Base-by-base conservation (phyloP, 92 coral and sea anemone genomes). In the Umimayanthus chanpuru region DNA sequence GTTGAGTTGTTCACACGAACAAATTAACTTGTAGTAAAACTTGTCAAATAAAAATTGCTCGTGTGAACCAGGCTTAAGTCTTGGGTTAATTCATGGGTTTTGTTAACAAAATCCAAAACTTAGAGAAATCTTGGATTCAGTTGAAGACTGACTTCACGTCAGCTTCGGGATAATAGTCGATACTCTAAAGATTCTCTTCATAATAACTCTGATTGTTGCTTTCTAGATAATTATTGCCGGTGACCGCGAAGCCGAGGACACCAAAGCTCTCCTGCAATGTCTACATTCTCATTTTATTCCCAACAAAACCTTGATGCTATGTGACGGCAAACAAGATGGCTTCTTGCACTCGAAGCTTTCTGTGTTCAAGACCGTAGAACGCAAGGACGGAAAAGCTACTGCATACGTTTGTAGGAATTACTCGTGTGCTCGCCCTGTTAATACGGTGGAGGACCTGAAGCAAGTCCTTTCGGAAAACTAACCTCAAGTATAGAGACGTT, bases 361-460 rank as follows among this genome's bases (percentile, higher is more conserved):
- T 7, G 93, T 97, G 9, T 90, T 95, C 82, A 94, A 95, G 89
- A 91, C 98, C 26, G 88, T 97, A 79, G 88, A 88, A 76, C 89
- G 94, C 64, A 89, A 92, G 72, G 96, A 92, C 53, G 89, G 89
- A 77, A 95, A 94, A 83, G 98, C 99, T 21, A 97, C 99, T 9
- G 99, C 96, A 2, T 95, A 97, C 76, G 95, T 95, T 30, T 97
- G 99, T 64, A 93, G 95, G 89, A 92, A 97, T 83, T 95, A 91
- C 85, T 79, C 98, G 0, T 97, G 99, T 79, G 67, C 93, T 29
- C 94, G 92, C 14, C 99, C 99, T 36, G 98, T 95, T 38, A 94
- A 88, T 81, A 76, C 96, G n/a, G 93, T 89, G 8, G 98, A 94
- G 20, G 98, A 94, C 29, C 82, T 97, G 77, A 85, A 84, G 77